Percentiles rank a stretch among this genome's conserved stretches.
Evolutionary conservation across 2,113 vertebrate genomes (phyloP).

Genomic region (Trematocara unimaculatum): DNA sequence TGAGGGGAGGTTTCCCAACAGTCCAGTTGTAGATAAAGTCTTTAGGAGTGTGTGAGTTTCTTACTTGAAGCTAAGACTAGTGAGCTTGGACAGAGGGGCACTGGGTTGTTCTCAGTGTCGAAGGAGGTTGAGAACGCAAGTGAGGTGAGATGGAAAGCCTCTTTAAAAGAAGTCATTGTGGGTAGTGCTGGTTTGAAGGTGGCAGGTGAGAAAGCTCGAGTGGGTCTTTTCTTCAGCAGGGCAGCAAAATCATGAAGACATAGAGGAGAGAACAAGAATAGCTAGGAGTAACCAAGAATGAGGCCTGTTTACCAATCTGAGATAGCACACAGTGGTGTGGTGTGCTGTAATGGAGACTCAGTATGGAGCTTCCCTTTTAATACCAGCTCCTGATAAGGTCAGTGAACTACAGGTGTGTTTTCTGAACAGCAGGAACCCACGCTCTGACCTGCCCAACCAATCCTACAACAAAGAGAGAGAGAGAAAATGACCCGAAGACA

Average conservation of each 20-base stretch:
- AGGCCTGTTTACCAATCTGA: neutral
- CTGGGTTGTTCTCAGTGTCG: neutral
- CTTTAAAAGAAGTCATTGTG: neutral
- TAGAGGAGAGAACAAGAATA: neutral
- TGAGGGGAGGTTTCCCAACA: neutral
- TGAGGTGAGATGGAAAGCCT: neutral
- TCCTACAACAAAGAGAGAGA: neutral
- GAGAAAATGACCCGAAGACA: neutral
- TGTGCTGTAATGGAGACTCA: neutral
- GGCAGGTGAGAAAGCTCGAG: neutral
- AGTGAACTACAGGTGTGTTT: neutral
- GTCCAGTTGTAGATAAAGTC: neutral
- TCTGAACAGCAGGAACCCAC: neutral
- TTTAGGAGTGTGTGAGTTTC: neutral
- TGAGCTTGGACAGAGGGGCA: neutral
- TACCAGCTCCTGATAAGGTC: neutral
- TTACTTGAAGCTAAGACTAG: neutral
- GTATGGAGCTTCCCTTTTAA: neutral
- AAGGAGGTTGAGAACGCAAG: neutral
- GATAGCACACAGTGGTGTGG: neutral
- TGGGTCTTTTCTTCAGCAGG: neutral
- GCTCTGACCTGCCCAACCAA: neutral
- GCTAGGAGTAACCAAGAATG: neutral
- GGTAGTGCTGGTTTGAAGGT: neutral
- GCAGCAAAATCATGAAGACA: neutral